A percentile compares a stretch with the other conserved stretches of the same genome.
phyloP scores from a whole-genome alignment of 1,140 invertebrate genomes.

The Drosophila sturtevanti region DNA sequence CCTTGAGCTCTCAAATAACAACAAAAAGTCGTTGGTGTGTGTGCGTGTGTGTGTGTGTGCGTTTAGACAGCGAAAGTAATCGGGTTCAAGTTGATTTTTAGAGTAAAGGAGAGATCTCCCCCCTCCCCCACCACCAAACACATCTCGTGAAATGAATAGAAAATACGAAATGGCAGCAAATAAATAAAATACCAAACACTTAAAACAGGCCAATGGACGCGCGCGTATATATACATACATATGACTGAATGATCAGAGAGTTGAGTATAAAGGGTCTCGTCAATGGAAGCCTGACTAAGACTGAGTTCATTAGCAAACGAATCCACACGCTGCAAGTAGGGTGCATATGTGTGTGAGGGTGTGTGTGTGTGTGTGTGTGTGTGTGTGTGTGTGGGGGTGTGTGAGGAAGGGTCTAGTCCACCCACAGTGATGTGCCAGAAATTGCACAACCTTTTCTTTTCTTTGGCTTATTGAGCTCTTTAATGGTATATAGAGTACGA shows the following conservation, averaged over 20 bases:
- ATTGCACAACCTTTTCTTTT: slow-evolving; percentile 30
- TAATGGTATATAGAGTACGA: not conserved
- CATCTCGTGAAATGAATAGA: slow-evolving; percentile 11
- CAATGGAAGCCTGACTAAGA: slow-evolving; percentile 58
- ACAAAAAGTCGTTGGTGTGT: slow-evolving; percentile 31
- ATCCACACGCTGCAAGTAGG: not conserved
- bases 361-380: too few relatives aligned
- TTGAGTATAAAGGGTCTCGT: not conserved
- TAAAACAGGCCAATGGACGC: slow-evolving; percentile 31
- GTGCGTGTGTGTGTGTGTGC: slow-evolving; percentile 30
- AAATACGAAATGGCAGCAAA: slow-evolving; percentile 48
- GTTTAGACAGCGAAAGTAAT: slow-evolving; percentile 79
- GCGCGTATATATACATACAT: too few relatives aligned
- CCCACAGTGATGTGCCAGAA: slow-evolving; percentile 15
- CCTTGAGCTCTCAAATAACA: slow-evolving; percentile 61
- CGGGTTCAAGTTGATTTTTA: slow-evolving; percentile 47
- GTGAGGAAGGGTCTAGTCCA: too few relatives aligned
- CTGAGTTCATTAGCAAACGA: slow-evolving; percentile 61
- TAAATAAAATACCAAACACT: slow-evolving; percentile 52
- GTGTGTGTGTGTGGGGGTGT: too few relatives aligned
- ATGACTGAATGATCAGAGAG: not conserved
- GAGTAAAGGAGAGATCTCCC: not conserved
- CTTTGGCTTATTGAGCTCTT: slow-evolving; percentile 35
- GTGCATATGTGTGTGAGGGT: not conserved
- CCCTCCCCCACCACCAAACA: slow-evolving; percentile 5